Evolutionary conservation across 2,888 invertebrate species (phyloP).

Genomic region (Synergus umbraculus): DNA sequence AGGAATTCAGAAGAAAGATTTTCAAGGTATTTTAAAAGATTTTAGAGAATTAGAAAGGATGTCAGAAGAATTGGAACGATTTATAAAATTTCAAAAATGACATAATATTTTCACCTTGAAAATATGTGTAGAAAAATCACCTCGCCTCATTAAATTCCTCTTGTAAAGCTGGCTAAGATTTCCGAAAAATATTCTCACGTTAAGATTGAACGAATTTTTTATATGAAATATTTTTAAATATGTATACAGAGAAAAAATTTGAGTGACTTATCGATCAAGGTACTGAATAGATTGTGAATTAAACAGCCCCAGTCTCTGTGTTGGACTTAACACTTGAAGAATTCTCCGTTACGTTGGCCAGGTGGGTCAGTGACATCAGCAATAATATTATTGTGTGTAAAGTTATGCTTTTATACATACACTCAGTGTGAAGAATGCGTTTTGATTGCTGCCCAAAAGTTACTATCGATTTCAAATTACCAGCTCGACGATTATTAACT

Average conservation of each 20-base stretch:
- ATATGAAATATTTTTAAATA: not conserved
- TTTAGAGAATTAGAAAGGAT: too few relatives aligned
- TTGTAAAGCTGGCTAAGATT: not conserved
- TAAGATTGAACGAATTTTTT: not conserved
- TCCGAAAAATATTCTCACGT: not conserved
- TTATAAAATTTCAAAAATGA: too few relatives aligned
- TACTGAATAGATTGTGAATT: constrained; percentile 21
- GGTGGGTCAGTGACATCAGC: constrained; percentile 61
- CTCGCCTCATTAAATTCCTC: too few relatives aligned
- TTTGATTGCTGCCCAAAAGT: constrained; percentile 64
- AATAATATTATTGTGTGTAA: constrained; percentile 50
- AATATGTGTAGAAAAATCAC: too few relatives aligned
- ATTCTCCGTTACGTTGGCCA: constrained; percentile 26
- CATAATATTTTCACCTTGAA: too few relatives aligned
- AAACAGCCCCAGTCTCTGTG: not conserved
- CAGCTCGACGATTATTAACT: constrained; percentile 30
- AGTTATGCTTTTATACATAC: not conserved
- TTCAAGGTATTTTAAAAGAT: too few relatives aligned
- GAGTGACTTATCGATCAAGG: constrained; percentile 18
- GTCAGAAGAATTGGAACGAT: too few relatives aligned
- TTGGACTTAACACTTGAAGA: constrained; percentile 20
- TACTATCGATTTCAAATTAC: constrained; percentile 44
- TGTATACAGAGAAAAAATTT: constrained; percentile 2
- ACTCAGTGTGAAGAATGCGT: constrained; percentile 63
- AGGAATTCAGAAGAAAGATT: too few relatives aligned